These are phyloP conservation scores for Genyomyrus donnyi DNA, from an alignment of 2,113 vertebrate species.

Conservation along the genomic window DNA sequence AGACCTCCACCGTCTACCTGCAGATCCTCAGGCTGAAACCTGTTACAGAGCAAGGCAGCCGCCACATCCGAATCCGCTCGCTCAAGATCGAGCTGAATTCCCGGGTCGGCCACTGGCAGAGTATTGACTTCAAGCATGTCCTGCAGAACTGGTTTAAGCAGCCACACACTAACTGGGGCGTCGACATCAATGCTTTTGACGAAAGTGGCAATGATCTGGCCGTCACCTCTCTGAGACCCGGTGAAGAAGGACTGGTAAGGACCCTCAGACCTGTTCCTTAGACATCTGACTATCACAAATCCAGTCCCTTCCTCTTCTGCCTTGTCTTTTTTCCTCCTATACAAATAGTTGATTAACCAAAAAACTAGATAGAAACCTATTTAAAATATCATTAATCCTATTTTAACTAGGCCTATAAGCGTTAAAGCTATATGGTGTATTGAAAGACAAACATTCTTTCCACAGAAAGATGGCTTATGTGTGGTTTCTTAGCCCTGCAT, in stretches of 20 bases:
- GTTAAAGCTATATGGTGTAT: neutral
- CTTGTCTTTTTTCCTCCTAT: neutral
- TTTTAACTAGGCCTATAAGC: neutral
- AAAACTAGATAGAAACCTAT: neutral
- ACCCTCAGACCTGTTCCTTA: constrained; percentile 58
- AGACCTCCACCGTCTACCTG: constrained; percentile 89
- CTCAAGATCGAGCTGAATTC: constrained; percentile 94
- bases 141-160: constrained; percentile 99
- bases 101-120: constrained; percentile 89
- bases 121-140: constrained; percentile 97
- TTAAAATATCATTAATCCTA: neutral
- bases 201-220: constrained; percentile 92
- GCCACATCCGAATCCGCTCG: constrained; percentile 92
- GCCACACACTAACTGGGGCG: constrained; percentile 96
- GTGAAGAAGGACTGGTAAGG: constrained; percentile 94
- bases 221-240: constrained; percentile 85
- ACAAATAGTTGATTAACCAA: neutral
- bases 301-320: neutral
- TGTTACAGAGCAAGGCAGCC: constrained; percentile 82
- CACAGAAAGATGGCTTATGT: neutral
- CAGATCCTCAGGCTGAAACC: constrained; percentile 94
- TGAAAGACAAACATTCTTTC: neutral
- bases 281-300: neutral
- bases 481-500: neutral
- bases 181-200: constrained; percentile 96